Evolutionary conservation across 2,113 vertebrate species (phyloP), one percentile per base, ranked within the genome.

Genomic region (Takifugu flavidus): DNA sequence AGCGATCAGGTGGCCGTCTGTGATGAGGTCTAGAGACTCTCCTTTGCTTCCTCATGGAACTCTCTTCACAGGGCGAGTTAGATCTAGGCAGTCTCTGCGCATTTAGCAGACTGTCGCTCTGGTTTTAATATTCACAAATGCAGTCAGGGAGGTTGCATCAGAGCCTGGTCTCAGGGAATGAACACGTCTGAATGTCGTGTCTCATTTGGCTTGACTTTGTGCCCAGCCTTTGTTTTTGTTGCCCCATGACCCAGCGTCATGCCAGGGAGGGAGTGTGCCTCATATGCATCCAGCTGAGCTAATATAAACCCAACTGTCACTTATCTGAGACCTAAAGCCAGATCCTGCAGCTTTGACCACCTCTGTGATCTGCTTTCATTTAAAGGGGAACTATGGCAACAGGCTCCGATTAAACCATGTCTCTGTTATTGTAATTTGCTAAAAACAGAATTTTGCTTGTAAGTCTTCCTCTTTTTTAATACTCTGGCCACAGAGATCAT

Each of bases 1-100:
- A 82, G 56, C 39, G 25, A 57, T 68, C 62, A 14, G n/a, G 49
- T 12, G 67, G 56, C 13, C 14, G 15, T 59, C 56, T 75, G 49
- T 53, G 50, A 71, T 67, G 52, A 44, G 58, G 53, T 77, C 29
- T 74, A 79, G 67, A 74, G 58, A 72, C 70, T 77, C 43, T 59
- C 45, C 12, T 75, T 74, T 66, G 45, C 45, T 47, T 47, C 6
- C n/a, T 15, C 13, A 5, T 47, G 45, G 13, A 15, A n/a, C 45
- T 47, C 45, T 6, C 14, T n/a, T 47, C 45, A 47, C n/a, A 14
- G n/a, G 45, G 11, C 34, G 1, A 4, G 34, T 31, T 4, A 31
- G 29, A 59, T 75, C 68, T 45, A 44, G 11, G 2, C 8, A 67
- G 66, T 60, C 52, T 13, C 62, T 39, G 51, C 49, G 62, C 56